phyloP scores from a whole-genome alignment of 2,113 vertebrate genomes.

The Sciurus niger region DNA sequence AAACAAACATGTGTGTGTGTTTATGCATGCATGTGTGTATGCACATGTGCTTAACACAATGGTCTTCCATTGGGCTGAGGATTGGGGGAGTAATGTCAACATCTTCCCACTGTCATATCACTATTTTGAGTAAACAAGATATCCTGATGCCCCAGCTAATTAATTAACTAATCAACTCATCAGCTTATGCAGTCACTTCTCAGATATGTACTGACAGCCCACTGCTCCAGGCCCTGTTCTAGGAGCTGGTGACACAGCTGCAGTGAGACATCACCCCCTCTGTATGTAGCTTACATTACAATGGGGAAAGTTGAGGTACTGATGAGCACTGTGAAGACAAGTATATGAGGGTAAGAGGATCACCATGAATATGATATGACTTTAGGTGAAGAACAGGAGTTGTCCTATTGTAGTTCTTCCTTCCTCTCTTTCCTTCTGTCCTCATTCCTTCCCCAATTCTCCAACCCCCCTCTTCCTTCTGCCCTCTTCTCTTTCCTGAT shows the following conservation, averaged over 20 bases:
- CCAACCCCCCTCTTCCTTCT: background rate
- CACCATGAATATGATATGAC: background rate
- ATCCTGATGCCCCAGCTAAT: background rate
- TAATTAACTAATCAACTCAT: background rate
- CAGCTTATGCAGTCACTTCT: background rate
- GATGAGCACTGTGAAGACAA: background rate
- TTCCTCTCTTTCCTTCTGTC: no score
- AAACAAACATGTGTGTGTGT: background rate
- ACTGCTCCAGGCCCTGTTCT: background rate
- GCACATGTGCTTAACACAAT: background rate
- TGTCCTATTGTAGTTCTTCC: background rate
- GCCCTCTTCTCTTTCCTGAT: background rate
- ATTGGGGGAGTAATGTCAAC: background rate
- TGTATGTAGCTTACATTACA: background rate
- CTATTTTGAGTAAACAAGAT: slow-evolving; percentile 11
- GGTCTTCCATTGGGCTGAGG: background rate
- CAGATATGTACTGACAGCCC: background rate
- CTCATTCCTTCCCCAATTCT: no score
- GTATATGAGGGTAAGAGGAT: background rate
- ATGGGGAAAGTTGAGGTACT: background rate
- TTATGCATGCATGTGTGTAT: no score
- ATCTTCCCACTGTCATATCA: background rate
- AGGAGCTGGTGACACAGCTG: background rate
- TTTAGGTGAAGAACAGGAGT: background rate
- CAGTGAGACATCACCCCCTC: background rate